Percentiles rank a stretch among this genome's conserved stretches.
phyloP scores from a whole-genome alignment of 2,888 invertebrate species.

The Drosophila merina region DNA sequence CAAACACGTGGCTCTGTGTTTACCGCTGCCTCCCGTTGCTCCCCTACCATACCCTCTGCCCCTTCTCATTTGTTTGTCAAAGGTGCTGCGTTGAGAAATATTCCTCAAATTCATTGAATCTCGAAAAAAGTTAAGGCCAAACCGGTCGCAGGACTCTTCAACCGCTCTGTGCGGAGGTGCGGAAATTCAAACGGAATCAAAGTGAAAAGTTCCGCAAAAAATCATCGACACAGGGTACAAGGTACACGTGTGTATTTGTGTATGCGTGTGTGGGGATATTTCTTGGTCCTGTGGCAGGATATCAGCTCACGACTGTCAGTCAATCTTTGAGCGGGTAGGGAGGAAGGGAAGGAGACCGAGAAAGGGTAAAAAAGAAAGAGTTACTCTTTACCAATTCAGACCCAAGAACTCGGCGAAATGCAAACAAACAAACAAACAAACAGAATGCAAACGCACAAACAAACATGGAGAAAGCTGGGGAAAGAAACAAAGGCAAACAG shows the following conservation, averaged over 20 bases:
- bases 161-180: constrained; percentile 38
- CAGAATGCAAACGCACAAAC: constrained; percentile 8
- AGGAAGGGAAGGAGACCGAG: background rate
- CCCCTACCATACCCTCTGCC: background rate
- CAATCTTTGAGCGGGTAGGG: constrained; percentile 33
- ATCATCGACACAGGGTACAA: constrained; percentile 23
- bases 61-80: constrained; percentile 57
- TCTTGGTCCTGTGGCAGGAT: constrained; percentile 19
- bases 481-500: constrained; percentile 6
- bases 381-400: constrained; percentile 20
- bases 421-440: constrained; percentile 27
- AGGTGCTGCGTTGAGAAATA: constrained; percentile 56
- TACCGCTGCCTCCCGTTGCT: background rate
- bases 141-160: background rate
- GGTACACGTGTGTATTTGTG: background rate
- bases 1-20: constrained; percentile 58
- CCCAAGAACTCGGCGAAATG: constrained; percentile 12
- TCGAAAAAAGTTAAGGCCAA: constrained; percentile 13
- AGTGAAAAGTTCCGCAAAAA: constrained; percentile 61
- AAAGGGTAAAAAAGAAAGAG: constrained; percentile 21
- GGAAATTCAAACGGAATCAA: constrained; percentile 70
- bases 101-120: constrained; percentile 72
- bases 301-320: constrained; percentile 55
- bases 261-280: background rate
- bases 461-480: background rate